Percentiles rank a stretch among this genome's conserved stretches.
These are phyloP conservation scores for Cosmopolites sordidus DNA, from an alignment of 2,888 invertebrate species.

Conservation along the genomic window DNA sequence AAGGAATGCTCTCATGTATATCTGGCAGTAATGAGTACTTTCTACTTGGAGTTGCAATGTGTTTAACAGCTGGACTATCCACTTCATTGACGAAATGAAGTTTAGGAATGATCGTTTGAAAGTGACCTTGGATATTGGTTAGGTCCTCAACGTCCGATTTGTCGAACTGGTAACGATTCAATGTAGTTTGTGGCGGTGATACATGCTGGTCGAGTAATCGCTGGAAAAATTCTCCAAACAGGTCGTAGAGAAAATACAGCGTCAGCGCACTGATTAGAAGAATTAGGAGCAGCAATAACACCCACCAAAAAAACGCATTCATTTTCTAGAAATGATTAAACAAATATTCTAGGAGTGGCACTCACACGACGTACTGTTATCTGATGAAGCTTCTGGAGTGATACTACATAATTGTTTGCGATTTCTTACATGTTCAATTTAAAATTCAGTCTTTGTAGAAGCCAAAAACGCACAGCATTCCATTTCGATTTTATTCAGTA, in stretches of 20 bases:
- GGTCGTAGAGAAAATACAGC: slow-evolving; percentile 21
- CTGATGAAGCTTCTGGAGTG: not conserved
- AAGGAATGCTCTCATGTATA: slow-evolving; percentile 21
- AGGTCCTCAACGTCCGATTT: slow-evolving; percentile 30
- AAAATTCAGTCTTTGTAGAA: no score
- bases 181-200: not conserved
- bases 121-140: slow-evolving; percentile 26
- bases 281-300: slow-evolving; percentile 23
- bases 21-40: slow-evolving; percentile 22
- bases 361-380: slow-evolving; percentile 1
- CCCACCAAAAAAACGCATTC: slow-evolving; percentile 29
- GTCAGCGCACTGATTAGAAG: slow-evolving; percentile 25
- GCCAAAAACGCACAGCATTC: no score
- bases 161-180: slow-evolving; percentile 23
- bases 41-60: not conserved
- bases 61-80: not conserved
- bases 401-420: slow-evolving; percentile 3
- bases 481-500: no score
- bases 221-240: slow-evolving; percentile 19
- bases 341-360: slow-evolving; percentile 10
- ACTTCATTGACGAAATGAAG: slow-evolving; percentile 26
- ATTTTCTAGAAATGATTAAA: slow-evolving; percentile 19
- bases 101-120: slow-evolving; percentile 15
- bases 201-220: not conserved
- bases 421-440: no score